Evolutionary conservation across 53 echinoderm and acorn worm species (phyloP), one percentile per base, ranked within the genome.

Genomic region (Echinarachnius parma): DNA sequence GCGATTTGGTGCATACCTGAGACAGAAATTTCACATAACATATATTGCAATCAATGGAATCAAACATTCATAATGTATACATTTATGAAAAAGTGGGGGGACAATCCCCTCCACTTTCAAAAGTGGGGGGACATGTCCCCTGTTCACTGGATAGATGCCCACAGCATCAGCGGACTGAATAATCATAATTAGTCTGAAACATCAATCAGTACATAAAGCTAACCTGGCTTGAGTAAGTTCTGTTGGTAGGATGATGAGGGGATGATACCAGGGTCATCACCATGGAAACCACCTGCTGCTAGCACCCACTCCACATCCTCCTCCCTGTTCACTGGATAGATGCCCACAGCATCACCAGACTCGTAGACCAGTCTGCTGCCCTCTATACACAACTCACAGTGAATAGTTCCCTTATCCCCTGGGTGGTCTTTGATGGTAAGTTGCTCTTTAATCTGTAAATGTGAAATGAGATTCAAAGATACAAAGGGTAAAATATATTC

Each of bases 241-340:
- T 63, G 78, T 11, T 62, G 62, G 39, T 78, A 78, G 26, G 78
- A 63, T 44, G 62, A 78, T 24, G 78, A 49, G 4, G 78, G 78
- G 0, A 78, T 55, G 53, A 18, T 10, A 28, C 48, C 48, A 4
- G 13, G 5, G 9, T 64, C 36, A 10, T 78, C 50, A 32, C 78
- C 78, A 28, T 49, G 22, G 4, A 48, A 53, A 33, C 63, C 53
- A 48, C 49, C 34, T 10, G 49, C 78, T 23, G 15, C 16, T 21
- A 78, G 5, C n/a, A 78, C 53, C 53, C 50, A 64, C 18, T 78
- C 37, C 13, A 78, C 78, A 9, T 78, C 78, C 34, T 35, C 36
- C 5, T 15, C 16, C 39, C 53, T 31, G 28, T 78, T 78, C 3
- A 25, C 25, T 13, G 78, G 78, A 52, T 62, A 78, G 64, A 78